These are phyloP conservation scores for Macquaria australasica DNA, from an alignment of 2,113 vertebrate species.

Conservation along the genomic window DNA sequence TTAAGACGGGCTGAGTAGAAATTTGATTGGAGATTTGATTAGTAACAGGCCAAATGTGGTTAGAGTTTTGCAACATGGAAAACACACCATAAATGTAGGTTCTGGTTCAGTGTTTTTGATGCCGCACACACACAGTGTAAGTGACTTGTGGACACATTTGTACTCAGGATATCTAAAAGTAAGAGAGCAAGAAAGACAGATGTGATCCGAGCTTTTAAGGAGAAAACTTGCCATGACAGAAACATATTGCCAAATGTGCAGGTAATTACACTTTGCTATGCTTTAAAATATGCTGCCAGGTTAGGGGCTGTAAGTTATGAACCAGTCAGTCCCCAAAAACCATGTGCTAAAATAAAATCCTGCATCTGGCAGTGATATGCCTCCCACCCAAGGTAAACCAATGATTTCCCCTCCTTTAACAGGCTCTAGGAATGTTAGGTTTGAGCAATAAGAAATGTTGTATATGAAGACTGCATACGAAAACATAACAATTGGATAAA, in stretches of 20 bases:
- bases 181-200: not conserved
- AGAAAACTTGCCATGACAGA: not conserved
- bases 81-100: not conserved
- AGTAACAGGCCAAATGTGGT: slow-evolving; percentile 9
- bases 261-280: not conserved
- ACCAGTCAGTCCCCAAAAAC: not conserved
- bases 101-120: not conserved
- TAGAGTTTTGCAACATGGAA: slow-evolving; percentile 8
- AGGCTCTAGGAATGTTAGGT: slow-evolving; percentile 1
- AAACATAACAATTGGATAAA: not conserved
- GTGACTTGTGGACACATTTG: not conserved
- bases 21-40: slow-evolving; percentile 46
- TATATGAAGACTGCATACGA: not conserved
- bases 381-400: slow-evolving; percentile 4
- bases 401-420: not conserved
- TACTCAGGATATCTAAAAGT: not conserved
- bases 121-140: not conserved
- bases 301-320: not conserved
- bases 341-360: not conserved
- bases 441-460: not conserved
- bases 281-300: not conserved
- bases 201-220: not conserved
- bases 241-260: not conserved
- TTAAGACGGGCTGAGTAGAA: slow-evolving; percentile 26
- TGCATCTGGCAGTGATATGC: not conserved